Base-by-base conservation (phyloP, 92 coral and sea anemone genomes). In the Micromussa lordhowensis region DNA sequence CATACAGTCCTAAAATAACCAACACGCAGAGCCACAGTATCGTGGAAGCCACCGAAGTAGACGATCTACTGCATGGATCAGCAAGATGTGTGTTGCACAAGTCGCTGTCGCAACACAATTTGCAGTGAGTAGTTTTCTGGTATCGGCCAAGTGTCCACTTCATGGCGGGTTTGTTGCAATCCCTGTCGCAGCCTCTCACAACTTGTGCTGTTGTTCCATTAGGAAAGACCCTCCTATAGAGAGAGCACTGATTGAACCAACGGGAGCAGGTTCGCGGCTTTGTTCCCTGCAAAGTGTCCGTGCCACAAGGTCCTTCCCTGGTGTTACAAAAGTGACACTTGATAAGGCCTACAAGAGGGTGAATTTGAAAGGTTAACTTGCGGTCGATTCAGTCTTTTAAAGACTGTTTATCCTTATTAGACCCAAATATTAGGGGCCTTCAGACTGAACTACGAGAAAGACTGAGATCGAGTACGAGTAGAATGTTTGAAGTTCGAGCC, bases 121-220 rank as follows among this genome's bases (percentile, higher is more conserved):
- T 85, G 82, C 88, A 85, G 76, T 76, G 79, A 17, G 64, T 35
- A 29, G 82, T 76, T 75, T 75, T 49, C 66, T 83, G 78, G 78
- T 70, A 72, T 83, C 18, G 71, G 55, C 88, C 82, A 18, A 77
- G 30, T 15, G 63, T 85, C 88, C 88, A 85, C 70, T 77, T 85
- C 75, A 24, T 76, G 3, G 48, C 9, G 49, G 76, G 75, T 21
- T 15, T 13, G 12, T 16, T 63, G 16, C 88, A 85, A 3, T 85
- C 82, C 68, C 88, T 61, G 16, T 85, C 88, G 29, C 88, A 85
- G 34, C 88, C 63, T 38, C 88, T 44, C 58, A 78, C 81, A 5
- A 85, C 77, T 61, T 85, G 88, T 16, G 88, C 88, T 13, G 82
- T 85, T 38, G 88, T 85, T 26, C 82, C 76, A 77, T 85, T 85